phyloP scores from a whole-genome alignment of 2,113 vertebrate species.

The Atherinomorus stipes region DNA sequence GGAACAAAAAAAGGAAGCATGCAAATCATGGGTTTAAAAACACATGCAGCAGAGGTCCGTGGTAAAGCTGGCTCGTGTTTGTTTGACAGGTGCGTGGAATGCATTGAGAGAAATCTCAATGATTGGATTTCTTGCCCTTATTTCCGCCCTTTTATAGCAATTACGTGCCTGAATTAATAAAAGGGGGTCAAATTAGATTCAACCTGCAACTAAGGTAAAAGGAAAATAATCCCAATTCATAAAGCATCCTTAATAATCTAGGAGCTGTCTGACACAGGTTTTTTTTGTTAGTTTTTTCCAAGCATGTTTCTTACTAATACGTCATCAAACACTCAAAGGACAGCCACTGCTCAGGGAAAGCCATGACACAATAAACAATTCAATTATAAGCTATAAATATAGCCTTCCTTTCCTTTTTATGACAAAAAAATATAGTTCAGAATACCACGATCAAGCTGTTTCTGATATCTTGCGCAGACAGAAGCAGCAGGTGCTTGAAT shows the following conservation, averaged over 20 bases:
- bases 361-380: background rate
- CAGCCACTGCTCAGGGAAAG: constrained; percentile 31
- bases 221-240: constrained; percentile 28
- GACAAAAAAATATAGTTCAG: background rate
- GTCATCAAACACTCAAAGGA: constrained; percentile 41
- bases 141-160: constrained; percentile 32
- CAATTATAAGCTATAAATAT: constrained; percentile 10
- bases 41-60: constrained; percentile 98
- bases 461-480: constrained; percentile 11
- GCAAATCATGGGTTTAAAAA: constrained; percentile 90
- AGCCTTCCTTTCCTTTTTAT: background rate
- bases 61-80: constrained; percentile 88
- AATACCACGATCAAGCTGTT: background rate
- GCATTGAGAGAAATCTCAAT: constrained; percentile 24
- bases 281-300: constrained; percentile 16
- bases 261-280: constrained; percentile 95
- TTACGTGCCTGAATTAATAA: constrained; percentile 27
- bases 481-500: constrained; percentile 17
- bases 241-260: constrained; percentile 72
- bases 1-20: constrained; percentile 73
- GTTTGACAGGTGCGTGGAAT: constrained; percentile 46
- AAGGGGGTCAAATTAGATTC: constrained; percentile 26
- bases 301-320: constrained; percentile 23
- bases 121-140: constrained; percentile 42
- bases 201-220: constrained; percentile 33